These are phyloP conservation scores for Electrophaes corylata DNA, from an alignment of 2,888 invertebrate genomes.

Conservation along the genomic window DNA sequence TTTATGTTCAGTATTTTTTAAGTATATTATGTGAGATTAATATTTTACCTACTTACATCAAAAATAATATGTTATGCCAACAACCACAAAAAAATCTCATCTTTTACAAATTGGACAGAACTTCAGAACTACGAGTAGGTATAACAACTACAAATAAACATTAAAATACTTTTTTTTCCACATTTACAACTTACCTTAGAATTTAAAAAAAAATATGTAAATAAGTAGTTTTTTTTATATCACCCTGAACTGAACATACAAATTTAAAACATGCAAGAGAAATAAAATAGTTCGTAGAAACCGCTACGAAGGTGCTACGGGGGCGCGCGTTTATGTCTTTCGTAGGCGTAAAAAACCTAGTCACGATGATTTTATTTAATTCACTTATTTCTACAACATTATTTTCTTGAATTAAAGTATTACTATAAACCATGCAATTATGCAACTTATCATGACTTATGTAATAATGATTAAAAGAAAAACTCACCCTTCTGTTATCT, in stretches of 20 bases:
- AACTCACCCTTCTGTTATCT: slow-evolving; percentile 76
- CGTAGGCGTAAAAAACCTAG: slow-evolving; percentile 2
- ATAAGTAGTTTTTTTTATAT: neutral
- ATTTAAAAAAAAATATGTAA: no score
- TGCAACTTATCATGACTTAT: slow-evolving; percentile 28
- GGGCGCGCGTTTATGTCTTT: slow-evolving; percentile 58
- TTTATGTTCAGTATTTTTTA: no score
- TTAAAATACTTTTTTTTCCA: no score
- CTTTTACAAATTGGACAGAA: no score
- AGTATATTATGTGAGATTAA: no score
- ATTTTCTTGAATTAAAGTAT: neutral
- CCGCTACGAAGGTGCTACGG: slow-evolving; percentile 27
- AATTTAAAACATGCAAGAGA: neutral
- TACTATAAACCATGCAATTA: slow-evolving; percentile 19
- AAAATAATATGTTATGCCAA: no score
- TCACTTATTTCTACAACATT: neutral
- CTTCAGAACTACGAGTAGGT: no score
- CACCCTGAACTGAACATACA: neutral
- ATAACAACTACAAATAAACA: no score
- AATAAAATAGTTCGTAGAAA: slow-evolving; percentile 15
- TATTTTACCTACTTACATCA: no score
- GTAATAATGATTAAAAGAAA: slow-evolving; percentile 23
- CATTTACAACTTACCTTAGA: no score
- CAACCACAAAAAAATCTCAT: no score
- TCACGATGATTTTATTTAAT: neutral